phyloP scores from a whole-genome alignment of 2,113 vertebrate genomes.

The Seriola quinqueradiata region DNA sequence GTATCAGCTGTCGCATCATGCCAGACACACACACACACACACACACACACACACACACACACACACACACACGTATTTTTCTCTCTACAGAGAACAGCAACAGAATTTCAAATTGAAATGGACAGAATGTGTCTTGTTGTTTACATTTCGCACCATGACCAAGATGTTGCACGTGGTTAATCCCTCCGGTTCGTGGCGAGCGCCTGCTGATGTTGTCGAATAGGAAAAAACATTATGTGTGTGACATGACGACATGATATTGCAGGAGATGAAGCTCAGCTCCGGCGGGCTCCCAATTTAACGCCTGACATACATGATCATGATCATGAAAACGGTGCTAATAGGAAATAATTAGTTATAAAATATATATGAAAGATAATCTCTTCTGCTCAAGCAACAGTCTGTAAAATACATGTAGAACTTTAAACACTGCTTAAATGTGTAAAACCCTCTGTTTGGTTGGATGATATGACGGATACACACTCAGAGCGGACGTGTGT shows the following conservation, averaged over 20 bases:
- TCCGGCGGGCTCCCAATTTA: too few relatives aligned
- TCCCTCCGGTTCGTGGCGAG: too few relatives aligned
- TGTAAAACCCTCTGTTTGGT: background rate
- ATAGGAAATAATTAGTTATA: background rate
- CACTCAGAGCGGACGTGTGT: background rate
- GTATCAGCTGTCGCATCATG: background rate
- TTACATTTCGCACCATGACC: too few relatives aligned
- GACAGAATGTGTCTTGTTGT: too few relatives aligned
- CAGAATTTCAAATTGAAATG: too few relatives aligned
- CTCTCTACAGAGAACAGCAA: background rate
- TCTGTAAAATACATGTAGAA: background rate
- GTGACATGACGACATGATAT: too few relatives aligned
- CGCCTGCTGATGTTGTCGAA: too few relatives aligned
- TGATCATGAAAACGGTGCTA: too few relatives aligned
- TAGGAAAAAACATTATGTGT: too few relatives aligned
- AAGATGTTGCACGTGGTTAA: too few relatives aligned
- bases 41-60: slow-evolving; percentile 29
- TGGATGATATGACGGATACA: background rate
- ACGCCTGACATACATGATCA: too few relatives aligned
- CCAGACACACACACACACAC: slow-evolving; percentile 11
- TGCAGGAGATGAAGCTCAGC: too few relatives aligned
- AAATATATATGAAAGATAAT: background rate
- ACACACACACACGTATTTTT: background rate
- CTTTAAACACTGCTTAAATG: background rate
- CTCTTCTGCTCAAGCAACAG: background rate